Conservation (phyloP, 2,888 invertebrate genomes). For the Thera britannica region DNA sequence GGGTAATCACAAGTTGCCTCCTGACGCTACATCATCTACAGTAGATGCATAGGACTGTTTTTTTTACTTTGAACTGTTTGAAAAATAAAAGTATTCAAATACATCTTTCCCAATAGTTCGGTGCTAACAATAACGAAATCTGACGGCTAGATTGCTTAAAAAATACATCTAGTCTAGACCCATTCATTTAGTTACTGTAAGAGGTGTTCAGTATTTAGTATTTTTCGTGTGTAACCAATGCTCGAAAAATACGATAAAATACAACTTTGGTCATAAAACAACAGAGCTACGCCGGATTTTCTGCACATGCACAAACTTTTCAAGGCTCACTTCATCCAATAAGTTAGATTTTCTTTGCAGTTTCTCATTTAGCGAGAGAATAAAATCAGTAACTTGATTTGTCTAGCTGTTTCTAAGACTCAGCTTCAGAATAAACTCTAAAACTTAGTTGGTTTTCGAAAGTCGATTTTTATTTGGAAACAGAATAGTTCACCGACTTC, state of each 20-base stretch:
- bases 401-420: constrained; percentile 9
- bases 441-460: constrained; percentile 4
- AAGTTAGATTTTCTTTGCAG: constrained; percentile 13
- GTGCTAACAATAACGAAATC: constrained; percentile 4
- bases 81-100: no score
- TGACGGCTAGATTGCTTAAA: not conserved
- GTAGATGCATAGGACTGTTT: no score
- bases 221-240: not conserved
- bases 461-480: constrained; percentile 12
- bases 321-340: constrained; percentile 12
- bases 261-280: constrained; percentile 13
- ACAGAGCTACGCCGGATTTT: constrained; percentile 1
- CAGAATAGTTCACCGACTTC: constrained; percentile 4
- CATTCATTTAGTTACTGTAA: constrained; percentile 6
- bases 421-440: constrained; percentile 11
- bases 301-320: constrained; percentile 7
- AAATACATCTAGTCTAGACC: not conserved
- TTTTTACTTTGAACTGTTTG: no score
- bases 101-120: not conserved
- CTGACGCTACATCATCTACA: no score
- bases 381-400: constrained; percentile 1
- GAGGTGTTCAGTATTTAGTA: not conserved
- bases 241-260: constrained; percentile 5
- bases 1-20: no score
- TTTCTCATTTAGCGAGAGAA: constrained; percentile 21